Percentiles rank a stretch among this genome's conserved stretches.
Evolutionary conservation across 2,113 vertebrate genomes (phyloP).

Genomic region (Pagrus major): DNA sequence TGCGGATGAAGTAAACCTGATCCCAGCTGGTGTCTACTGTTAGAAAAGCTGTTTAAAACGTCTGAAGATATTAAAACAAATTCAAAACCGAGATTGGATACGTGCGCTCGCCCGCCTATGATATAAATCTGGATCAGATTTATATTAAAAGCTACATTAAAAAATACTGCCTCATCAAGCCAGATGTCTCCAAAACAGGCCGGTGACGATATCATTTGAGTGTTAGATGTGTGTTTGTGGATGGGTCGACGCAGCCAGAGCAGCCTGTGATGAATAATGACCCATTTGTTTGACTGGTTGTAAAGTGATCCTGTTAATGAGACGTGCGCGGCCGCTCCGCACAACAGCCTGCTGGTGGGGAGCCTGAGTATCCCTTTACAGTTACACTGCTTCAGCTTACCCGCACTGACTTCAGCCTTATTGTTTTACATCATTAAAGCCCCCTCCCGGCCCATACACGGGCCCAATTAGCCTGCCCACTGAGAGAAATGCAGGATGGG

Average conservation of each 20-base stretch:
- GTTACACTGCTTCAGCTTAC: slow-evolving; percentile 66
- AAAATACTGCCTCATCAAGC: not conserved
- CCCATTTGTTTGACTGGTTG: slow-evolving; percentile 67
- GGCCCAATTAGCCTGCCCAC: slow-evolving; percentile 25
- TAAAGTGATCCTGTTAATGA: slow-evolving; percentile 79
- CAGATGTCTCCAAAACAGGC: not conserved
- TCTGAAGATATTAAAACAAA: not conserved
- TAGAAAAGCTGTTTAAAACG: not conserved
- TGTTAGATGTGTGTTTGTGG: not conserved
- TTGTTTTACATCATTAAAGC: slow-evolving; percentile 70
- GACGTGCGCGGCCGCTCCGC: slow-evolving; percentile 57
- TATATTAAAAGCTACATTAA: not conserved
- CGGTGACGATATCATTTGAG: not conserved
- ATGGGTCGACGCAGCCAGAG: not conserved
- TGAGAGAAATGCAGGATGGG: not conserved
- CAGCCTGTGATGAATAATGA: slow-evolving; percentile 62
- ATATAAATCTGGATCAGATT: not conserved
- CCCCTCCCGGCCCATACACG: not conserved
- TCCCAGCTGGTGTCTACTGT: not conserved
- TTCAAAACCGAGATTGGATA: slow-evolving; percentile 15
- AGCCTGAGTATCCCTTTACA: slow-evolving; percentile 74
- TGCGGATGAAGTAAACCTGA: too few species aligned
- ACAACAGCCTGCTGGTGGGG: slow-evolving; percentile 78
- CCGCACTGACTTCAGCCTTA: slow-evolving; percentile 61
- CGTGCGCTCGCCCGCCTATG: not conserved